Evolutionary conservation across 2,888 invertebrate genomes (phyloP), one percentile per base, ranked within the genome.

Genomic region (Drosophila antonietae): DNA sequence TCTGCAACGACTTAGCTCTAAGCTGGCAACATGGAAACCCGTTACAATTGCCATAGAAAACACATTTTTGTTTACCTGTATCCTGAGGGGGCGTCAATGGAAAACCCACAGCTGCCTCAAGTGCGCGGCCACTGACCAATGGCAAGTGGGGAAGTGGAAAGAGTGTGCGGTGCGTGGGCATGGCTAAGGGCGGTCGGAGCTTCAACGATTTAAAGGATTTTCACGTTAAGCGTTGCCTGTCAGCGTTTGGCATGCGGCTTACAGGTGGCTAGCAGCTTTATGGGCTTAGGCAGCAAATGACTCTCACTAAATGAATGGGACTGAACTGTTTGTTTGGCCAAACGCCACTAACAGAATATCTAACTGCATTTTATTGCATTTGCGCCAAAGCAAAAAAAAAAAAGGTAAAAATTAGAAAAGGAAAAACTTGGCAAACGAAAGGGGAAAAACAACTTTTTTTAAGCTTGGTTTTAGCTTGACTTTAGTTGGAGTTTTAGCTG

Each of bases 181-280:
- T 28, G 6, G 28, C 28, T 28, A 28, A 28, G 15, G 0, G 15
- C 1, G 8, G n/a, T 8, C 14, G 70, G 73, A 73, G 86, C 80
- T 37, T 37, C 37, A 53, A 4, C 53, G 53, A 53, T 85, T 86
- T 85, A 86, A 75, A 65, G 85, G 88, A 83, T 86, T 86, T 86
- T 71, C 76, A 63, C 76, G 78, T 75, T 86, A 86, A 86, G 85
- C 86, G 83, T 58, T 73, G 75, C 74, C 80, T 86, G 85, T 86
- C 88, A 88, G 80, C 85, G 83, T 78, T 87, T 86, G 87, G 85
- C 83, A 86, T 81, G 76, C 80, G 79, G 85, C 87, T 86, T 87
- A 87, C 87, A 85, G 80, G 83, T 86, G 80, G 80, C 74, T 67
- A 59, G 56, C 51, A 52, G 78, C 77, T 73, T 75, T 76, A 81